Conservation (phyloP, 1,140 invertebrate species). For the Drosophila orosa region DNA sequence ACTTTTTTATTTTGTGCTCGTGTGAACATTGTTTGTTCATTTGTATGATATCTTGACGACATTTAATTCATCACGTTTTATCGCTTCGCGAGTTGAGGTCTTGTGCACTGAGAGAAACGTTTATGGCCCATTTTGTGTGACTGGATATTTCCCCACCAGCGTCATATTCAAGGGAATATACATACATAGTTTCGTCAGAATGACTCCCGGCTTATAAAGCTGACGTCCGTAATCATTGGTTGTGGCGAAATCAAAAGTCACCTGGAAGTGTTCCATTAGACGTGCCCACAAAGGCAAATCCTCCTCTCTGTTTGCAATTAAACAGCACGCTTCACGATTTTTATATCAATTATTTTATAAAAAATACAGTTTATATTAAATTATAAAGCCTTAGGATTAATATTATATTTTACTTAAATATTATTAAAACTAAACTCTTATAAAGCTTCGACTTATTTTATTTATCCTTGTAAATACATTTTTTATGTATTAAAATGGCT, state of each 20-base stretch:
- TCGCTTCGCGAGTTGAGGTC: neutral
- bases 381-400: neutral
- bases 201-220: slow-evolving; percentile 10
- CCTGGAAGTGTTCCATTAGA: slow-evolving; percentile 2
- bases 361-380: neutral
- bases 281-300: slow-evolving; percentile 14
- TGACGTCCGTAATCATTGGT: slow-evolving; percentile 14
- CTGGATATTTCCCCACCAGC: slow-evolving; percentile 9
- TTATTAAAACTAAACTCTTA: neutral
- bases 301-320: neutral
- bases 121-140: slow-evolving; percentile 14
- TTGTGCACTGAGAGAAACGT: slow-evolving; percentile 27
- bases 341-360: neutral
- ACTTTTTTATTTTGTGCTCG: slow-evolving; percentile 19
- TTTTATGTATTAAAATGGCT: neutral
- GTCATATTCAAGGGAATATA: slow-evolving; percentile 20
- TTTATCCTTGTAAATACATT: neutral
- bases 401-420: neutral
- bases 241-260: slow-evolving; percentile 18
- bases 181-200: slow-evolving; percentile 16
- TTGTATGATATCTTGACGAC: slow-evolving; percentile 29
- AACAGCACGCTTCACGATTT: neutral
- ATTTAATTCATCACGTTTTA: slow-evolving; percentile 48
- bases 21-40: slow-evolving; percentile 15
- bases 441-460: neutral